Evolutionary conservation across 2,113 vertebrate genomes (phyloP), one percentile per base, ranked within the genome.

Genomic region (Oryzias woworae): DNA sequence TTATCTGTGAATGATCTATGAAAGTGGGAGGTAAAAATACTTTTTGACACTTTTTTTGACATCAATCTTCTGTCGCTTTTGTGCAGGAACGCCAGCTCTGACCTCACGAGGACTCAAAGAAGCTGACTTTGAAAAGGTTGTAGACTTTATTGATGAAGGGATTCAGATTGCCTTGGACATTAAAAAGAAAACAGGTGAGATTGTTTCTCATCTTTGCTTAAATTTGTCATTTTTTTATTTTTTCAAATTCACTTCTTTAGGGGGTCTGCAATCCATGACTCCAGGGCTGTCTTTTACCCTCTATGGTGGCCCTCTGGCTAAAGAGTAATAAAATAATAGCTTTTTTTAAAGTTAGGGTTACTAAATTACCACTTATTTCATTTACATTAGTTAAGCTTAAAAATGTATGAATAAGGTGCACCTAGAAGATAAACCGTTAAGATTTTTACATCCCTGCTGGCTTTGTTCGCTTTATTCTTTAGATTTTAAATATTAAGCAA

Each of bases 71-170:
- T 0, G 8, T 17, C 46, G 0, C 48, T 62, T 43, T 69, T 46
- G 31, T 14, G n/a, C 71, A 97, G 96, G 95, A 53, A 84, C 93
- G 43, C 95, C 95, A 0, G 95, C 96, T 0, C 83, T 97, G 73
- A 96, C 96, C 1, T 98, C 96, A 10, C 90, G 95, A 42, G 91
- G 92, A n/a, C 95, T 97, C 70, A 89, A 77, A 0, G 96, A 97
- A 70, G 82, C 91, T 8, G 95, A 97, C 71, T 98, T 98, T 79
- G 90, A 92, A 68, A 92, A 91, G 13, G 94, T 96, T 0, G 95
- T 97, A 69, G 92, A 90, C 2, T 96, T 96, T 62, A 92, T 98
- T 0, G 94, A 98, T 2, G 93, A 98, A 84, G 96, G 94, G 17
- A 94, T 97, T 60, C 7, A 62, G 3, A 92, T 97, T n/a, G 94